phyloP scores from a whole-genome alignment of 2,797 vertebrate species.

The Aplochiton taeniatus region DNA sequence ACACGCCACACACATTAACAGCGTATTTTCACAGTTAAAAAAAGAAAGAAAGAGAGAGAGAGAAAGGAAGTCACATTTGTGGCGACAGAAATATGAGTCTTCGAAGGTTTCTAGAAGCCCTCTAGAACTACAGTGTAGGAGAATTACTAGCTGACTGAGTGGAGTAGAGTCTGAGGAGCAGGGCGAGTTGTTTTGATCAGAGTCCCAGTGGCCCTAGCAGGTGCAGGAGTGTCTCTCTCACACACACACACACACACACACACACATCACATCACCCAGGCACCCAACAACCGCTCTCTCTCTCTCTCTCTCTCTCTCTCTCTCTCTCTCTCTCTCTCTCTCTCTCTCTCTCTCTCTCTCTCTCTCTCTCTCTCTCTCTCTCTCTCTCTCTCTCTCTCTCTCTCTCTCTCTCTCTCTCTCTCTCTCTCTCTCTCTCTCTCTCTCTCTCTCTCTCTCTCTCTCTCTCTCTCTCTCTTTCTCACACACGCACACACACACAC shows the following conservation, averaged over 20 bases:
- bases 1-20: background rate
- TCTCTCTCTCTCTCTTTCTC: too few relatives aligned
- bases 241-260: slow-evolving; percentile 1
- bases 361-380: too few relatives aligned
- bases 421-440: too few relatives aligned
- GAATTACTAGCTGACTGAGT: background rate
- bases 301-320: too few relatives aligned
- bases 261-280: background rate
- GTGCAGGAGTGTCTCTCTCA: slow-evolving; percentile 27
- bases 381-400: too few relatives aligned
- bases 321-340: too few relatives aligned
- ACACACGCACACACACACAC: slow-evolving; percentile 11
- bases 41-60: slow-evolving; percentile 48
- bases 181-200: slow-evolving; percentile 14
- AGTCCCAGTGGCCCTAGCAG: slow-evolving; percentile 23
- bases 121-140: background rate
- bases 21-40: slow-evolving; percentile 49
- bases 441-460: too few relatives aligned
- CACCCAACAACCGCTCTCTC: too few relatives aligned
- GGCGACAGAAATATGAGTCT: slow-evolving; percentile 37
- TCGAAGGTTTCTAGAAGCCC: slow-evolving; percentile 35
- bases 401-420: too few relatives aligned
- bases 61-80: slow-evolving; percentile 44
- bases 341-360: too few relatives aligned
- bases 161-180: slow-evolving; percentile 4